Conservation (phyloP, 2,113 vertebrate genomes). For the Phyllostomus discolor region DNA sequence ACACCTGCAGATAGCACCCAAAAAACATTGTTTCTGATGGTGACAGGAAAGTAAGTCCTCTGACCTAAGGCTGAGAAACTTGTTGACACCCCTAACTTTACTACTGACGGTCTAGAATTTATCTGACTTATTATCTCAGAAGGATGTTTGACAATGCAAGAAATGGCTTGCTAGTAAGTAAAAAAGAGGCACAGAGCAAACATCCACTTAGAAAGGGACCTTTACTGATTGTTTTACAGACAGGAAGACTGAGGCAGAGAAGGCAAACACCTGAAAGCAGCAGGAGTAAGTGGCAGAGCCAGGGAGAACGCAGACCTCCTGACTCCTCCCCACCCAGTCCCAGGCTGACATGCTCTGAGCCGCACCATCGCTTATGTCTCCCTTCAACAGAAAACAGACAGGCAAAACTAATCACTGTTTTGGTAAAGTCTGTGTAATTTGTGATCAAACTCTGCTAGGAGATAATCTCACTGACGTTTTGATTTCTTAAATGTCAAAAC, state of each 20-base stretch:
- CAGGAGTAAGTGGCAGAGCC: not conserved
- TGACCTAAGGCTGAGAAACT: not conserved
- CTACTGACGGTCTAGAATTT: not conserved
- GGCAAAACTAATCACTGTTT: constrained; percentile 43
- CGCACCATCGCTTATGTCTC: not conserved
- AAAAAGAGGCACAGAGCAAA: not conserved
- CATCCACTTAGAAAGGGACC: not conserved
- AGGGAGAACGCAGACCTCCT: not conserved
- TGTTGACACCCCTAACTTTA: not conserved
- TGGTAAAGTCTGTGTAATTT: constrained; percentile 58
- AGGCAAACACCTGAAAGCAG: not conserved
- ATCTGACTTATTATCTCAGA: not conserved
- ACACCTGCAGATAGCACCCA: not conserved
- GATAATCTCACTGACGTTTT: constrained; percentile 37
- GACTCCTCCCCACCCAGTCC: not conserved
- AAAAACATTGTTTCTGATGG: not conserved
- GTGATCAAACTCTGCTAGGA: not conserved
- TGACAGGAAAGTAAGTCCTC: not conserved
- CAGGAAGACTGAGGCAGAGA: not conserved
- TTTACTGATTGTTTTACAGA: not conserved
- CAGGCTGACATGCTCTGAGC: not conserved
- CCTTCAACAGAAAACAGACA: constrained; percentile 55
- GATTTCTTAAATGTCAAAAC: constrained; percentile 65
- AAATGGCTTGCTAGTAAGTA: not conserved
- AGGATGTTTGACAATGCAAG: not conserved